Evolutionary conservation across 2,888 invertebrate species (phyloP).

Genomic region (Matsumyia berberina): DNA sequence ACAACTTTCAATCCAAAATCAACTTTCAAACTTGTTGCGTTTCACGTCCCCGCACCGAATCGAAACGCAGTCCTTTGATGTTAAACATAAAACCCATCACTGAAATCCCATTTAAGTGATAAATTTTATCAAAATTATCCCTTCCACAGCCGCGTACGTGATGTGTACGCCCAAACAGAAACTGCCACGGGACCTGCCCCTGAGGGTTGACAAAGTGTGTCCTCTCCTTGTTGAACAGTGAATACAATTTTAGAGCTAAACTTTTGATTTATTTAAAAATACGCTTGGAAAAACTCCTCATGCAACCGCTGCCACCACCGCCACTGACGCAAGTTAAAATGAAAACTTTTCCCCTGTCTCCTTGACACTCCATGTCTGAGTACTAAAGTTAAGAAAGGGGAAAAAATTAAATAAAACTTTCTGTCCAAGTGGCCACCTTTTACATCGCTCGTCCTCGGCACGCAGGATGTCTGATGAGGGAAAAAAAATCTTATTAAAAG

Average conservation of each 20-base stretch:
- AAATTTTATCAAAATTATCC: conserved; percentile 48
- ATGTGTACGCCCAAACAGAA: conserved; percentile 11
- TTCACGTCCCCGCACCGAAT: not conserved
- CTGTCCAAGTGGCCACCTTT: conserved; percentile 54
- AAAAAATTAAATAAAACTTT: conserved; percentile 51
- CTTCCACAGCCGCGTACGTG: conserved; percentile 40
- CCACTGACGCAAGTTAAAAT: not conserved
- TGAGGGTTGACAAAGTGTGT: conserved; percentile 9
- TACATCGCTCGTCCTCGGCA: conserved; percentile 13
- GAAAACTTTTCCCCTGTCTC: conserved; percentile 18
- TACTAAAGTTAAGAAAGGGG: conserved; percentile 29
- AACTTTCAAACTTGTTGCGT: not conserved
- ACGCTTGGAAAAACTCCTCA: conserved; percentile 17
- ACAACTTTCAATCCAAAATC: not conserved
- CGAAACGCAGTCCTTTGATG: conserved; percentile 41
- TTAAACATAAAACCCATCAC: conserved; percentile 9
- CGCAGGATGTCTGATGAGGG: conserved; percentile 12
- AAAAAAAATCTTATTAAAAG: conserved; percentile 13
- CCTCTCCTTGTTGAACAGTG: conserved; percentile 14
- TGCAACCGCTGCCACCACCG: conserved; percentile 4
- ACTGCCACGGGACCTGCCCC: not conserved
- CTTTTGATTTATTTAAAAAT: conserved; percentile 64
- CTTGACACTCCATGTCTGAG: conserved; percentile 50
- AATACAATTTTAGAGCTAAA: conserved; percentile 23
- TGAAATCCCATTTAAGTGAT: conserved; percentile 56